Base-by-base conservation (phyloP, 2,888 invertebrate genomes). In the Oxycera nigricornis region DNA sequence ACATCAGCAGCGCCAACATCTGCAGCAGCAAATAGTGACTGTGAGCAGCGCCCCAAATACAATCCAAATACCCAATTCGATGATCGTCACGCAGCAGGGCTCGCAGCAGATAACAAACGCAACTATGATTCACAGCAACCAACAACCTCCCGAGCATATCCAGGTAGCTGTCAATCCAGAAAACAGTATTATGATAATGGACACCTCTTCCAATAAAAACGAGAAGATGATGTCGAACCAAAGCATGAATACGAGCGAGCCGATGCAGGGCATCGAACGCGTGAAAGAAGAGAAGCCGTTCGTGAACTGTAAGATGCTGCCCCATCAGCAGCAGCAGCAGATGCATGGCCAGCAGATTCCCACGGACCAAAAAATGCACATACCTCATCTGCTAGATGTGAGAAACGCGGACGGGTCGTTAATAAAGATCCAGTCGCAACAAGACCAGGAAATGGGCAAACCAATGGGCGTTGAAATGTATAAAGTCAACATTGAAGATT, bases 401-500 rank as follows among this genome's bases (percentile, higher is more conserved):
- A 83, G 89, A 78, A 88, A 89, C n/a, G 87, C 88, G 0, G 92
- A 92, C 82, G 92, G 92, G 4, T 90, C 90, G 17, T 90, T 92
- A 2, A 90, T 92, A 22, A 92, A 92, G 85, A 91, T 92, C 6
- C 73, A 61, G 26, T 61, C 77, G 28, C 72, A 78, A 17, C 72
- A 78, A 17, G 89, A 89, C 75, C 89, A 89, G 80, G 89, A 89
- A 79, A 82, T 89, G 75, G 76, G 76, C 65, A 76, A 70, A 76
- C 76, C 89, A 2, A 85, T 90, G 73, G 88, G 88, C 73, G 87
- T 88, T 55, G 87, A 90, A 92, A 94, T 87, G 90, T 94, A 78
- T 92, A 94, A 83, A 92, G 91, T 82, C 75, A 92, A 93, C 82
- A 93, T 94, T 6, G 94, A 94, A 82, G 94, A 94, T 81, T 89